Conservation (phyloP, 2,888 invertebrate genomes). For the Drosophila sordidapex region DNA sequence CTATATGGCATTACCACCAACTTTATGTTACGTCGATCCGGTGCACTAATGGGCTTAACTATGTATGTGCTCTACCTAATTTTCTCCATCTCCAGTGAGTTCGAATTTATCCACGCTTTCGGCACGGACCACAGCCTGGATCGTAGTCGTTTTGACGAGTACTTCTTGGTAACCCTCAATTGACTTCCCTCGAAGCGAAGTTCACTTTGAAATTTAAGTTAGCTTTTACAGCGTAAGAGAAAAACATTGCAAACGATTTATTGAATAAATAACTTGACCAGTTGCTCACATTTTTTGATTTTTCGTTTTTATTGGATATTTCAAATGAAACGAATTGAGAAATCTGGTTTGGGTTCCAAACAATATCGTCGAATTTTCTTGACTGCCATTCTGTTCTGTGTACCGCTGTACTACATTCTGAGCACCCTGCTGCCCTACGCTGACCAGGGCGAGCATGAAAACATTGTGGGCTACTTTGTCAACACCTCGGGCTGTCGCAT, state of each 20-base stretch:
- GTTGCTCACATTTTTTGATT: neutral
- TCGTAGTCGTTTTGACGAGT: slow-evolving; percentile 32
- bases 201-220: slow-evolving; percentile 3
- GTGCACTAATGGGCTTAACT: slow-evolving; percentile 32
- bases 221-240: neutral
- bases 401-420: slow-evolving; percentile 18
- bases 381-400: slow-evolving; percentile 4
- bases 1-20: slow-evolving; percentile 39
- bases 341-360: neutral
- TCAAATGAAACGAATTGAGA: neutral
- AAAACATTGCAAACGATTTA: neutral
- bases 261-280: neutral
- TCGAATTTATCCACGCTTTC: slow-evolving; percentile 37
- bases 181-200: neutral
- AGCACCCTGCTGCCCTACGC: neutral
- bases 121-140: slow-evolving; percentile 50
- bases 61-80: slow-evolving; percentile 28
- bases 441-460: neutral
- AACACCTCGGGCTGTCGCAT: slow-evolving; percentile 51
- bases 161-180: neutral
- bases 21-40: slow-evolving; percentile 44
- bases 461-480: slow-evolving; percentile 36
- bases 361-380: slow-evolving; percentile 1
- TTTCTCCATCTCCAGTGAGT: slow-evolving; percentile 30
- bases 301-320: neutral